Evolutionary conservation across 2,113 vertebrate genomes (phyloP).

Genomic region (Aphyosemion australe): DNA sequence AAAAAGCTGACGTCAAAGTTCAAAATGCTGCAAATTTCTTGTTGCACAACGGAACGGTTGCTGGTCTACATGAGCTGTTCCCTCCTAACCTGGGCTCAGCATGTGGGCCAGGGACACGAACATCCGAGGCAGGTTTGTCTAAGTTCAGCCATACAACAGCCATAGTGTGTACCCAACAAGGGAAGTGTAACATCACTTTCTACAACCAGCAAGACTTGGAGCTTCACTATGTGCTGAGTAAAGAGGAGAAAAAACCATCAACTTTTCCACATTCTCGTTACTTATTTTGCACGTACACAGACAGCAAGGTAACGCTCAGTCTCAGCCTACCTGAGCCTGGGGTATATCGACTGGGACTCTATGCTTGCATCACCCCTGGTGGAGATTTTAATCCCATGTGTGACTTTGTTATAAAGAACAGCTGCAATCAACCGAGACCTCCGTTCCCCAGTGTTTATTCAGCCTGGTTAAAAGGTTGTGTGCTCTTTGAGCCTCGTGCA

Average conservation of each 20-base stretch:
- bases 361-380: constrained; percentile 51
- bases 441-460: constrained; percentile 81
- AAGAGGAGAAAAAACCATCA: constrained; percentile 41
- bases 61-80: constrained; percentile 72
- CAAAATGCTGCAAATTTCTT: constrained; percentile 82
- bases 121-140: constrained; percentile 69
- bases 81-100: constrained; percentile 70
- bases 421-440: constrained; percentile 45
- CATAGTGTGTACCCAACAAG: constrained; percentile 75
- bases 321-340: constrained; percentile 67
- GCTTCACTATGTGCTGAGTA: constrained; percentile 62
- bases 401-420: constrained; percentile 79
- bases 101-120: constrained; percentile 79
- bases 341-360: constrained; percentile 78
- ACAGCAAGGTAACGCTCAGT: constrained; percentile 79
- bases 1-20: constrained; percentile 62
- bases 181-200: constrained; percentile 84
- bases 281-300: constrained; percentile 78
- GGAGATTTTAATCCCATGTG: constrained; percentile 78
- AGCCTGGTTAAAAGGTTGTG: constrained; percentile 79
- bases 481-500: constrained; percentile 80
- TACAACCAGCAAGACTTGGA: constrained; percentile 34
- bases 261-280: constrained; percentile 69
- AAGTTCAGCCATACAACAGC: constrained; percentile 78
- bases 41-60: constrained; percentile 43